Evolutionary conservation across 2,797 vertebrate genomes (phyloP).

Genomic region (Sarcophilus harrisii): DNA sequence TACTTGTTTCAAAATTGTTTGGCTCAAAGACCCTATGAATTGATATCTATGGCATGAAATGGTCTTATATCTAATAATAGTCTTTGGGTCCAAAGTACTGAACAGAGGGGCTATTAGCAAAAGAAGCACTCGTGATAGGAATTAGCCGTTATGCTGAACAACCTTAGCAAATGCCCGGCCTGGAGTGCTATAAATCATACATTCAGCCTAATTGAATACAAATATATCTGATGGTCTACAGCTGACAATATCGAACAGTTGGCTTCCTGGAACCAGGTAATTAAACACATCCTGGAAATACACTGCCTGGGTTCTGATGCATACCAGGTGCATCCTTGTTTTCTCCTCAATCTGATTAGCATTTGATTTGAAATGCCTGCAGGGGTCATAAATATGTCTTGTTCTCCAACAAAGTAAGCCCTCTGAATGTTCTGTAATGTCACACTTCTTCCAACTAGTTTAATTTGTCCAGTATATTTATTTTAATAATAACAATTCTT

Average conservation of each 20-base stretch:
- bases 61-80: constrained; percentile 25
- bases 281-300: constrained; percentile 47
- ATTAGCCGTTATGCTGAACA: constrained; percentile 1
- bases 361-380: constrained; percentile 6
- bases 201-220: constrained; percentile 28
- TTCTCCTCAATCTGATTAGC: constrained; percentile 24
- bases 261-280: constrained; percentile 54
- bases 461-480: constrained; percentile 15
- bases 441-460: constrained; percentile 32
- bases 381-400: constrained; percentile 1
- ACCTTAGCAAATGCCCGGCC: constrained; percentile 1
- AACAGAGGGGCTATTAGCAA: background rate
- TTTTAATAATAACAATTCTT: background rate
- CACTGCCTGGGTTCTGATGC: background rate
- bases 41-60: background rate
- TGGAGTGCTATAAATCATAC: constrained; percentile 45
- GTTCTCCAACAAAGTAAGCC: background rate
- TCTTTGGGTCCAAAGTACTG: background rate
- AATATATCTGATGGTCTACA: constrained; percentile 17
- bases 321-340: constrained; percentile 37
- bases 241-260: constrained; percentile 39
- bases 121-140: background rate
- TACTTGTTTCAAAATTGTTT: background rate
- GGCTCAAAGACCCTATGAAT: background rate
- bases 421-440: constrained; percentile 7